Percentiles rank a stretch among this genome's conserved stretches.
phyloP scores from a whole-genome alignment of 2,797 vertebrate genomes.

The Sebastes baramenuke region DNA sequence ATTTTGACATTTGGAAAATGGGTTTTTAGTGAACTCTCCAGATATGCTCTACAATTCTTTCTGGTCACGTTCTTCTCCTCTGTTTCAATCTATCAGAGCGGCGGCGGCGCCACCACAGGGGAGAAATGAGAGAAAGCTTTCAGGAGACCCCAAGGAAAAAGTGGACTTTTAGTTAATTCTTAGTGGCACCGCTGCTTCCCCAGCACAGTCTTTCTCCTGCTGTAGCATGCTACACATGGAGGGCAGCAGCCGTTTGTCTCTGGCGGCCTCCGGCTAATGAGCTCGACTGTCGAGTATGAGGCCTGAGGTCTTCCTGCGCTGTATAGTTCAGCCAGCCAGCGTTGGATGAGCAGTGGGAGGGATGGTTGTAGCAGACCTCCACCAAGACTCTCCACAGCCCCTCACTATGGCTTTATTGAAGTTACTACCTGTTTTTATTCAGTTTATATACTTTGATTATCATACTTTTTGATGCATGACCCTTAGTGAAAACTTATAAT shows the following conservation, averaged over 20 bases:
- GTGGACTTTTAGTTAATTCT: conserved; percentile 36
- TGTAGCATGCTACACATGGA: not conserved
- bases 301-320: not conserved
- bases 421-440: not conserved
- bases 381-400: not conserved
- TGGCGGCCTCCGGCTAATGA: conserved; percentile 7
- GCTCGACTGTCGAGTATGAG: not conserved
- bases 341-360: conserved; percentile 2
- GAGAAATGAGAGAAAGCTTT: conserved; percentile 32
- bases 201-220: not conserved
- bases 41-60: conserved; percentile 1
- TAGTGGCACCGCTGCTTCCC: conserved; percentile 21
- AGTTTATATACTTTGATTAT: not conserved
- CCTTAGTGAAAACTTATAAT: not conserved
- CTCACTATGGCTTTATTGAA: not conserved
- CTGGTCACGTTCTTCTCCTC: conserved; percentile 24
- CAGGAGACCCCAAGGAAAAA: conserved; percentile 9
- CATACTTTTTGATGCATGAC: not conserved
- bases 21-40: not conserved
- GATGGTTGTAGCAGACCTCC: not conserved
- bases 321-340: conserved; percentile 4
- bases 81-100: conserved; percentile 21
- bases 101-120: not conserved
- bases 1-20: not conserved
- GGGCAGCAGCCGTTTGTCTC: not conserved